Conservation (phyloP, 2,888 invertebrate genomes). For the Dromius quadrimaculatus region DNA sequence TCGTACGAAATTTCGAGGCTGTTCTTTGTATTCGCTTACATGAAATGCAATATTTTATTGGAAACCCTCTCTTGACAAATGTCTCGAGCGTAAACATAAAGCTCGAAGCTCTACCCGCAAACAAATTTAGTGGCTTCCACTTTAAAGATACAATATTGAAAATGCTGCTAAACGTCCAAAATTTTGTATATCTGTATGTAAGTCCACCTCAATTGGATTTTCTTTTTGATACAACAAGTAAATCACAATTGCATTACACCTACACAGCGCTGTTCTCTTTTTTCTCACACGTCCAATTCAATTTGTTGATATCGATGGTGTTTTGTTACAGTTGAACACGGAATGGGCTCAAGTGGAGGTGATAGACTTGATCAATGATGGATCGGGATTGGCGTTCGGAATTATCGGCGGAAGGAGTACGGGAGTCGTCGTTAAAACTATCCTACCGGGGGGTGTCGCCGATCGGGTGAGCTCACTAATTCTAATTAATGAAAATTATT, state of each 20-base stretch:
- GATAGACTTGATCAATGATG: constrained; percentile 93
- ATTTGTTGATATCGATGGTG: constrained; percentile 29
- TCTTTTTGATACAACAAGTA: too few species aligned
- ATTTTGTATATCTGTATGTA: too few species aligned
- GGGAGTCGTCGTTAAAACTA: constrained; percentile 94
- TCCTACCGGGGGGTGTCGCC: constrained; percentile 92
- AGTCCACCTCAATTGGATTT: too few species aligned
- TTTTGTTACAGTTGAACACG: constrained; percentile 82
- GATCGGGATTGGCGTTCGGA: constrained; percentile 92
- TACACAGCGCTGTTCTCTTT: background rate
- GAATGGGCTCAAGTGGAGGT: constrained; percentile 98
- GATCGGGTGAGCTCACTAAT: constrained; percentile 79
- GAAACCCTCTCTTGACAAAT: background rate
- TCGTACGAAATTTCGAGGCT: constrained; percentile 21
- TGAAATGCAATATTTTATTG: constrained; percentile 23
- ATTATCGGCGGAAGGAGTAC: constrained; percentile 93
- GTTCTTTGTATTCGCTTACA: constrained; percentile 20
- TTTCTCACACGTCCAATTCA: background rate
- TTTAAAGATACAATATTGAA: background rate
- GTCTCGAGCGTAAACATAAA: constrained; percentile 27
- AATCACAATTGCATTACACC: too few species aligned
- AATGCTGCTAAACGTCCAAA: too few species aligned
- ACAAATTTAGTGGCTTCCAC: background rate
- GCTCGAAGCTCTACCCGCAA: background rate
- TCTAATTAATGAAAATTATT: too few species aligned